phyloP scores from a whole-genome alignment of 92 coral and sea anemone genomes.

The Muricea muricata region DNA sequence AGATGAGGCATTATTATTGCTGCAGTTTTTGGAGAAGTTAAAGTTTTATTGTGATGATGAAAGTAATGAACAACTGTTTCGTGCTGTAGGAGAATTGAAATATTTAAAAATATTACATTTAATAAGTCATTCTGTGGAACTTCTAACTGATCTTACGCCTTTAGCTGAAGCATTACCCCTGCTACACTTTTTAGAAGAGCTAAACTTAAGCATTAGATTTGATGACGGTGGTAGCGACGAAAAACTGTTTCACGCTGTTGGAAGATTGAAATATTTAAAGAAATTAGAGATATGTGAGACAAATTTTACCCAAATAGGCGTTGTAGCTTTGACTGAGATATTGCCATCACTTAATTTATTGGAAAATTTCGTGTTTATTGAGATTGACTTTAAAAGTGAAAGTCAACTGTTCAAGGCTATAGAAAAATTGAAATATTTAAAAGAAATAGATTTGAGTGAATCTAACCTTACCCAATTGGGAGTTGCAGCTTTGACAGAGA shows the following conservation, averaged over 20 bases:
- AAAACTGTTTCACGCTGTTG: not conserved
- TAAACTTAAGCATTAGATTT: not conserved
- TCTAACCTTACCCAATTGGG: not conserved
- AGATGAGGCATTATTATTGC: not conserved
- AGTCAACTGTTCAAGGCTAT: not conserved
- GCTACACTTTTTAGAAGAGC: not conserved
- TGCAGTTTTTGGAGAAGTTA: not conserved
- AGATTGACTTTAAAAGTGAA: not conserved
- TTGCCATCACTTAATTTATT: not conserved
- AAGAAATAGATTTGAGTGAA: not conserved
- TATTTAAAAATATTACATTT: not conserved
- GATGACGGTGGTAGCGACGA: not conserved
- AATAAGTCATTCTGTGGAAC: not conserved
- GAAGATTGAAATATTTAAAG: not conserved
- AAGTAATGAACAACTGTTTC: not conserved
- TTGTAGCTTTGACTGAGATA: not conserved
- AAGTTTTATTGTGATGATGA: not conserved
- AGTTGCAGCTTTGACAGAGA: not conserved
- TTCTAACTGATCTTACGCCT: not conserved
- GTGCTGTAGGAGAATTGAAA: no score
- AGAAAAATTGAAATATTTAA: no score
- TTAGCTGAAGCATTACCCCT: not conserved
- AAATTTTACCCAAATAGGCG: not conserved
- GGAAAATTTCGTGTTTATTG: not conserved
- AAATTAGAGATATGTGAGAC: not conserved